Percentiles rank a stretch among this genome's conserved stretches.
phyloP scores from a whole-genome alignment of 1,140 invertebrate genomes.

The Meteorus sp. region DNA sequence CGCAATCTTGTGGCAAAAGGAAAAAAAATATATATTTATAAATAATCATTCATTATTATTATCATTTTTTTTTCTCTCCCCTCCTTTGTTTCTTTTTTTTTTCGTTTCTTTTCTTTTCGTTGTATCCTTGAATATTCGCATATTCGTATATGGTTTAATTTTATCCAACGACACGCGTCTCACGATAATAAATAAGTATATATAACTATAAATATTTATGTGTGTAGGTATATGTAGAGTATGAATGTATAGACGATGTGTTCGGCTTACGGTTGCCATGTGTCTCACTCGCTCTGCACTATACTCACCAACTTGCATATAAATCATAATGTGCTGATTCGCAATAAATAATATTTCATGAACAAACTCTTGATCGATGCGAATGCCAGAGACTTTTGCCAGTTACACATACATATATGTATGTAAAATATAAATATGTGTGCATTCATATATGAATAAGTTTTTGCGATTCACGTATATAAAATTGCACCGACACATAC shows the following conservation, averaged over 20 bases:
- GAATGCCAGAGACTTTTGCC: constrained; percentile 24
- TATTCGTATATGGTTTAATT: too few relatives aligned
- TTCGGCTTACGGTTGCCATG: neutral
- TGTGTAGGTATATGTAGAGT: too few relatives aligned
- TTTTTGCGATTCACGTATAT: too few relatives aligned
- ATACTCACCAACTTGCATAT: constrained; percentile 27
- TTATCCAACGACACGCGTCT: too few relatives aligned
- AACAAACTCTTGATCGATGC: constrained; percentile 35
- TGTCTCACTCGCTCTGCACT: constrained; percentile 6
- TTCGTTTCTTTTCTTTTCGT: neutral
- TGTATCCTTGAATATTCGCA: neutral
- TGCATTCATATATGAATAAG: neutral
- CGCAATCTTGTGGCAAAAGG: too few relatives aligned
- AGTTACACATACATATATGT: constrained; percentile 2
- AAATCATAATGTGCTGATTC: constrained; percentile 45
- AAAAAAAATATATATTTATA: too few relatives aligned
- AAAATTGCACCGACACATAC: too few relatives aligned
- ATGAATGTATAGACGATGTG: neutral
- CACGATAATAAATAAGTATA: too few relatives aligned
- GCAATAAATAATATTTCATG: constrained; percentile 44
- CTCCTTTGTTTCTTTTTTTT: neutral
- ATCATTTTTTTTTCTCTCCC: constrained; percentile 9
- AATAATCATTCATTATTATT: constrained; percentile 17
- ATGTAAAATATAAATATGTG: constrained; percentile 12
- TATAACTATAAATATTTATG: neutral